Evolutionary conservation across 2,113 vertebrate species (phyloP), one percentile per base, ranked within the genome.

Genomic region (Lanius ludovicianus): DNA sequence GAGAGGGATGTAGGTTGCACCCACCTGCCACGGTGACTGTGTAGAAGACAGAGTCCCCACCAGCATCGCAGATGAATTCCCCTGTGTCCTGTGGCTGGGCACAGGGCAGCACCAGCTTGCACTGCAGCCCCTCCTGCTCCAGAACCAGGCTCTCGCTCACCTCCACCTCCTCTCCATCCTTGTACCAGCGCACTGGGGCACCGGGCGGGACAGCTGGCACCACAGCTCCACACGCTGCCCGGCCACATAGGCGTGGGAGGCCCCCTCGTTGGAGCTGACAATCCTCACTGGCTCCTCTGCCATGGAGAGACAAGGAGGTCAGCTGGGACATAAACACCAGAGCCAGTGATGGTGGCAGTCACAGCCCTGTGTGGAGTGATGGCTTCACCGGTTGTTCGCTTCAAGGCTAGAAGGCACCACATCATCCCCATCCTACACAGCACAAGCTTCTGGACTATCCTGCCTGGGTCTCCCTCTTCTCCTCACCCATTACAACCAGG

Each of bases 1-100:
- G 10, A 85, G 39, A 42, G 35, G 35, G 52, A 14, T 5, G 0
- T 10, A 44, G 5, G 11, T 33, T 3, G 0, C 42, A 86, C 97
- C 9, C 53, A 99, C 99, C 99, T 99, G 98, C 98, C 96, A 99
- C 98, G 2, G 98, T 98, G 67, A 99, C 93, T 4, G 98, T 98
- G 96, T 99, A 99, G 53, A 98, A 99, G 96, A 98, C 97, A 0
- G 99, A 99, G 81, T 99, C 98, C 3, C 99, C 98, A 4, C 97
- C 98, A 2, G 98, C 98, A 0, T 99, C 98, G 0, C 99, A 99
- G 25, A 99, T 98, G 2, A 99, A 99, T 91, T 99, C 99, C 15
- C 99, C 99, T 0, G 98, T 97, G 1, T 99, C 98, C 39, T 97
- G 97, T 24, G 97, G 98, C 18, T 31, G 98, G 19, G 99, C 98